phyloP scores from a whole-genome alignment of 1,140 invertebrate species.

The Micrasema minimum region DNA sequence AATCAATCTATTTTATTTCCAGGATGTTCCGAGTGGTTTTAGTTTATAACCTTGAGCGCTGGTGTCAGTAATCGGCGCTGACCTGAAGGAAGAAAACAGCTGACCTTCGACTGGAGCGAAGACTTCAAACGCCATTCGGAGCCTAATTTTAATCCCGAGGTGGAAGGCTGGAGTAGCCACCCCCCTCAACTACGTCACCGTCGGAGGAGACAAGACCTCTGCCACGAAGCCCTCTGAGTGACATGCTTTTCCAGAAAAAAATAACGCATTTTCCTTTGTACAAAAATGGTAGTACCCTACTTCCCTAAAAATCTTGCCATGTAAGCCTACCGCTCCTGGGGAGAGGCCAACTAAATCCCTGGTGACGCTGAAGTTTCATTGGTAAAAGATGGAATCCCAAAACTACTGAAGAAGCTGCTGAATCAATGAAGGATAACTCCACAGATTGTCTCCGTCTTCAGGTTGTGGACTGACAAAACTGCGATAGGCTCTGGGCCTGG shows the following conservation, averaged over 20 bases:
- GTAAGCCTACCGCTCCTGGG: slow-evolving; percentile 76
- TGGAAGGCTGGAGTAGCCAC: slow-evolving; percentile 80
- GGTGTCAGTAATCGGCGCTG: slow-evolving; percentile 54
- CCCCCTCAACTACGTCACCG: slow-evolving; percentile 76
- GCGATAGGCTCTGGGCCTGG: slow-evolving; percentile 81
- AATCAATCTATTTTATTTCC: slow-evolving; percentile 25
- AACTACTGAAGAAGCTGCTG: slow-evolving; percentile 58
- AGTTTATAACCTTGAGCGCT: slow-evolving; percentile 56
- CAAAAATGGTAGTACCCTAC: too few relatives aligned
- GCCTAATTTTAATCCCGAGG: slow-evolving; percentile 79
- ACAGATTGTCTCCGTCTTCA: slow-evolving; percentile 75
- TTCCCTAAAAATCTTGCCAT: too few relatives aligned
- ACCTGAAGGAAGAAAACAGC: slow-evolving; percentile 70
- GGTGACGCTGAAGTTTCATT: slow-evolving; percentile 57
- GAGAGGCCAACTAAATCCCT: slow-evolving; percentile 72
- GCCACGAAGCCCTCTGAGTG: too few relatives aligned
- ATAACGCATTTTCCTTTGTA: too few relatives aligned
- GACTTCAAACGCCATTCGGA: slow-evolving; percentile 69
- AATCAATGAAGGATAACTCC: slow-evolving; percentile 65
- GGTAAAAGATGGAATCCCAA: slow-evolving; percentile 40
- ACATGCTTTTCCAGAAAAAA: too few relatives aligned
- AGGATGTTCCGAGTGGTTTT: slow-evolving; percentile 58
- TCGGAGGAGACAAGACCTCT: slow-evolving; percentile 67
- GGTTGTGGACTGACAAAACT: slow-evolving; percentile 73
- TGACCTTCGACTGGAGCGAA: slow-evolving; percentile 76